Conservation (phyloP, 1,140 invertebrate species). For the Drosophila saltans region DNA sequence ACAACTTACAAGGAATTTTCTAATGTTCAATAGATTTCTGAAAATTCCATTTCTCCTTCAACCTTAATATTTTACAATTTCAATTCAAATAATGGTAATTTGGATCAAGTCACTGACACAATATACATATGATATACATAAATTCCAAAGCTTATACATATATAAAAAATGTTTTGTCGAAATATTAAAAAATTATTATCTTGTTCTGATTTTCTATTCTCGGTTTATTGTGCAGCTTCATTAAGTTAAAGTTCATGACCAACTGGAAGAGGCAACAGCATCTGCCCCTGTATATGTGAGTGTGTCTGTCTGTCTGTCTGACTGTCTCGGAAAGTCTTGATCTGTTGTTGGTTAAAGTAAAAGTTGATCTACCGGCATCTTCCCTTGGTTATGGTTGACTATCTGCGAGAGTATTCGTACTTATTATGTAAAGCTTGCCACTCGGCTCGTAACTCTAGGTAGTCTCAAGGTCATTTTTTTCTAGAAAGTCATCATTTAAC, state of each 20-base stretch:
- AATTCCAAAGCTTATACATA: no score
- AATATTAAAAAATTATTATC: background rate
- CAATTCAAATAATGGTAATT: no score
- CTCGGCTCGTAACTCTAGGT: constrained; percentile 43
- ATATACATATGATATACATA: no score
- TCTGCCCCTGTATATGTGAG: background rate
- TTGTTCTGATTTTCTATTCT: constrained; percentile 3
- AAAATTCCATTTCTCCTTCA: no score
- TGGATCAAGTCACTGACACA: no score
- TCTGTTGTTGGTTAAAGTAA: constrained; percentile 47
- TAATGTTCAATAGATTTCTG: no score
- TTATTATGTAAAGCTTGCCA: constrained; percentile 68
- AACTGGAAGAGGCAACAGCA: background rate
- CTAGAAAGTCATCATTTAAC: constrained; percentile 57
- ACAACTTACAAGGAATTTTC: no score
- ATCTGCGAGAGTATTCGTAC: background rate
- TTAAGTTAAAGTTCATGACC: constrained; percentile 61
- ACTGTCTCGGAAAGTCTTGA: background rate
- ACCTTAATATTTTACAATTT: no score
- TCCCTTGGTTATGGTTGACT: constrained; percentile 7
- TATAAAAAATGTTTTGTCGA: background rate
- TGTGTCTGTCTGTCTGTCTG: background rate
- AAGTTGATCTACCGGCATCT: constrained; percentile 64
- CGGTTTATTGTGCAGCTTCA: background rate
- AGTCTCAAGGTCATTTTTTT: constrained; percentile 71